Conservation (phyloP, 2,888 invertebrate species). For the Dilophus febrilis region DNA sequence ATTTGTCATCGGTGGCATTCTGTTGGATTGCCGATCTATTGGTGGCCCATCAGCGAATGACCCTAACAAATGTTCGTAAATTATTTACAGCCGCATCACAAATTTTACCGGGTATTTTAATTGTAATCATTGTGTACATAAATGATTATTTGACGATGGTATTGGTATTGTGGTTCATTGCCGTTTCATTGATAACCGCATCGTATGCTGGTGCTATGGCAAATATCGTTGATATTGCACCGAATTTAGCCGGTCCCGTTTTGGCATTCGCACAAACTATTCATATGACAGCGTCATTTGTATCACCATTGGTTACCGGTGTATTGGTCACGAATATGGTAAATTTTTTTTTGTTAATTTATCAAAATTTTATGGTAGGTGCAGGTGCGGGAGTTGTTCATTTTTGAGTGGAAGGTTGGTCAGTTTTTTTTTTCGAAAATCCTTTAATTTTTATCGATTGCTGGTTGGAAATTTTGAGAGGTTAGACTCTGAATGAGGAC, state of each 20-base stretch:
- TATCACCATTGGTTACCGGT: slow-evolving; percentile 47
- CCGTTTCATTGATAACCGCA: slow-evolving; percentile 52
- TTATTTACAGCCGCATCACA: slow-evolving; percentile 50
- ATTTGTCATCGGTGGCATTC: slow-evolving; percentile 49
- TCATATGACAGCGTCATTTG: slow-evolving; percentile 55
- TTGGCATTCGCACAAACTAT: slow-evolving; percentile 60
- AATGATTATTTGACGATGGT: slow-evolving; percentile 40
- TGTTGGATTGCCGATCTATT: slow-evolving; percentile 50
- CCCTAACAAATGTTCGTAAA: slow-evolving; percentile 46
- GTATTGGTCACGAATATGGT: slow-evolving; percentile 40
- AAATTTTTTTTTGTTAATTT: slow-evolving; percentile 17
- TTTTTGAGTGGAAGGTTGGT: background rate
- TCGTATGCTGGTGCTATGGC: slow-evolving; percentile 61
- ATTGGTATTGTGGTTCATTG: slow-evolving; percentile 46
- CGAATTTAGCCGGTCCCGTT: slow-evolving; percentile 58
- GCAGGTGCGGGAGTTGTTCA: background rate
- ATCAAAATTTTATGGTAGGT: no score
- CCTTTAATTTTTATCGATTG: background rate
- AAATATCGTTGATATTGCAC: slow-evolving; percentile 58
- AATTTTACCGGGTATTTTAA: slow-evolving; percentile 47
- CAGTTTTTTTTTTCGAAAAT: background rate
- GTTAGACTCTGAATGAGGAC: no score
- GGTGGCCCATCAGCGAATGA: slow-evolving; percentile 37
- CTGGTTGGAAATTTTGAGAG: no score
- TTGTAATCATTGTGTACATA: slow-evolving; percentile 43